These are phyloP conservation scores for Eriocheir sinensis DNA, from an alignment of 1,140 invertebrate species.

Conservation along the genomic window DNA sequence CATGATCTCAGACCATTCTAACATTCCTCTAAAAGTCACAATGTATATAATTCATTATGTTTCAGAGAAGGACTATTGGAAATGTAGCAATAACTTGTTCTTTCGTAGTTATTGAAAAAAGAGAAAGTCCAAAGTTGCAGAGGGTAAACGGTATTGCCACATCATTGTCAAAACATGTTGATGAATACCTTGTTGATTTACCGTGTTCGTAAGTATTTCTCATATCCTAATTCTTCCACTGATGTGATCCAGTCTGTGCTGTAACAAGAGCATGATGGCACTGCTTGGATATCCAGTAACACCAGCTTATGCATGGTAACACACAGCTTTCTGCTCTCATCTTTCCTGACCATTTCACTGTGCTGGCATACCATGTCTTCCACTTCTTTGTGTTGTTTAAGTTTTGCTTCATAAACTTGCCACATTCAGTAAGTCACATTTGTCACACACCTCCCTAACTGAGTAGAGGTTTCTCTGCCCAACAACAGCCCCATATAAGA, in stretches of 20 bases:
- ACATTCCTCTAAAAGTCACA: neutral
- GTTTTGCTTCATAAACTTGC: neutral
- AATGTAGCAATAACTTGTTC: neutral
- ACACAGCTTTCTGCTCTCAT: neutral
- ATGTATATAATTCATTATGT: neutral
- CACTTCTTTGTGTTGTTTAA: neutral
- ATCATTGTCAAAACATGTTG: neutral
- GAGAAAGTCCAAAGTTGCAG: too few species aligned
- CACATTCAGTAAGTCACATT: neutral
- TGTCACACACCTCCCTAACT: neutral
- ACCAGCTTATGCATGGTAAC: slow-evolving; percentile 2
- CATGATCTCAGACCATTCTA: neutral
- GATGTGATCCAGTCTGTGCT: neutral
- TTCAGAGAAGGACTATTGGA: neutral
- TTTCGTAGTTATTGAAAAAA: neutral
- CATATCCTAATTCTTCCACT: neutral
- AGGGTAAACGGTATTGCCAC: neutral
- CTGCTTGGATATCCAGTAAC: neutral
- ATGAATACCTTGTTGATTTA: neutral
- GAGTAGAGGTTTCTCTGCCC: neutral
- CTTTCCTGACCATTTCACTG: neutral
- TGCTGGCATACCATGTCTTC: neutral
- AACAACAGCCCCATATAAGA: neutral
- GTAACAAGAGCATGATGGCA: slow-evolving; percentile 12
- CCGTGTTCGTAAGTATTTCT: neutral